Conservation (phyloP, 2,113 vertebrate genomes). For the Tychaedon coryphoeus region DNA sequence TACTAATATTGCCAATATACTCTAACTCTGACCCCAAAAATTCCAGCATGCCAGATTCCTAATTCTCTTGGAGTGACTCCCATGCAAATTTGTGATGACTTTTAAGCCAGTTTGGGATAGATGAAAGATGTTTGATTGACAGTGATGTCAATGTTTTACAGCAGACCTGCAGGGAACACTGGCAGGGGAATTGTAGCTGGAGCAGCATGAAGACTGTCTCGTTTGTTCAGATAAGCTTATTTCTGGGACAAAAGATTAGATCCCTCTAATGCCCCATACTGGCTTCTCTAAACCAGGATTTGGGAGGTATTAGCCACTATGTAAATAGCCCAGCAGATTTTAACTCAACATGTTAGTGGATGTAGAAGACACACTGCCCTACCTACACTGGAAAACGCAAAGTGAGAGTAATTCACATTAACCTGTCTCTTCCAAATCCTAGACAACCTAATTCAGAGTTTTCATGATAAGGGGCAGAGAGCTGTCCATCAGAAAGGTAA, state of each 20-base stretch:
- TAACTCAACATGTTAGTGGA: neutral
- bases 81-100: neutral
- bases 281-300: conserved; percentile 20
- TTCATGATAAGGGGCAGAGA: neutral
- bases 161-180: neutral
- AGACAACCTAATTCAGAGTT: neutral
- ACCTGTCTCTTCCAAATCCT: neutral
- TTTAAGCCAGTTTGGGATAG: neutral
- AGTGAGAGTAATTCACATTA: neutral
- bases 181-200: neutral
- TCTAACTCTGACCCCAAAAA: neutral
- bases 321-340: conserved; percentile 6
- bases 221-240: neutral
- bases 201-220: neutral
- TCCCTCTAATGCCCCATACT: neutral
- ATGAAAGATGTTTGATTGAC: neutral
- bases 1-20: neutral
- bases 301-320: conserved; percentile 3
- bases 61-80: neutral
- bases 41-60: neutral
- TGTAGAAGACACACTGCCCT: neutral
- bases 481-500: neutral
- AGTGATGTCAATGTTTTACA: neutral
- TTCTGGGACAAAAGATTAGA: conserved; percentile 15
- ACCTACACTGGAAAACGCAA: neutral